Evolutionary conservation across 2,888 invertebrate species (phyloP), one percentile per base, ranked within the genome.

Genomic region (Stramonita haemastoma): DNA sequence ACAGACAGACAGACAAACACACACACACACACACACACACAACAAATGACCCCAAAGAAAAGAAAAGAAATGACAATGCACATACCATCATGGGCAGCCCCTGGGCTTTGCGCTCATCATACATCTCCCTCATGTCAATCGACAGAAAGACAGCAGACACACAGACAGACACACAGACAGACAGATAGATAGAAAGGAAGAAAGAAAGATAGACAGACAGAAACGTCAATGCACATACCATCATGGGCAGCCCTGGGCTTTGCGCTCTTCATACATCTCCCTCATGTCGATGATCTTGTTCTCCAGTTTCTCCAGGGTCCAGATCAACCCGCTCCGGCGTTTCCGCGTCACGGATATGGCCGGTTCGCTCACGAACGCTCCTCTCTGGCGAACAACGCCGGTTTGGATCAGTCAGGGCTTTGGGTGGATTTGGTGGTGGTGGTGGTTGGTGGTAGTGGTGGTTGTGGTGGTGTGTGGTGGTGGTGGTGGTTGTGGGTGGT

Each of bases 261-360:
- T 97, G 96, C 98, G 97, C 92, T 98, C 98, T 96, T 98, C 98
- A 96, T 99, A 99, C 97, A 99, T 97, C 94, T 99, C 99, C 88
- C 99, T 97, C 99, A 99, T 99, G 96, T 99, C 99, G 91, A 99
- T 98, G 91, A 99, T 97, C 96, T 99, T 99, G 96, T 99, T 99
- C 96, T 99, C 99, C 93, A 99, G 97, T 96, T 99, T 99, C 96
- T 99, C 99, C 98, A 99, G 98, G 17, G 98, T 98, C 99, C 99
- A 99, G 91, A 99, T 98, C 96, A 99, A 99, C 93, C 98, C 98
- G 91, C 97, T 97, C 94, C 98, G 97, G n/a, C 97, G 97, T 91
- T 96, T 96, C 85, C 99, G 97, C 88, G 95, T 94, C 79, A 99
- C 99, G 95, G 99, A 97, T 95, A 99, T 99, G 0, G 99, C 99